phyloP scores from a whole-genome alignment of 2,888 invertebrate species.

The Diloba caeruleocephala region DNA sequence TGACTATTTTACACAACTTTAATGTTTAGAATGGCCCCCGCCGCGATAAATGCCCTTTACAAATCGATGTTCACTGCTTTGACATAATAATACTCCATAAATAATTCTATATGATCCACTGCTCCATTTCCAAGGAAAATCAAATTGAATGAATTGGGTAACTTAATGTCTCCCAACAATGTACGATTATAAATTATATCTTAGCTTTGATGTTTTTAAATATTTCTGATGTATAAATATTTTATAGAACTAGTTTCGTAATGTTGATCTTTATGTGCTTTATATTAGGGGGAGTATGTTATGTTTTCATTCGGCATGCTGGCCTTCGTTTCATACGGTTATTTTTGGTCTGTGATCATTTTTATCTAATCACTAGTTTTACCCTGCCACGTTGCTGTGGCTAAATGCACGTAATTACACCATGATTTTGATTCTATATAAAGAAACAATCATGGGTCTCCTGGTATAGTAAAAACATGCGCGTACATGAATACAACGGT shows the following conservation, averaged over 20 bases:
- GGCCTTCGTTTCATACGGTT: slow-evolving; percentile 23
- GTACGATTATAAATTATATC: slow-evolving; percentile 22
- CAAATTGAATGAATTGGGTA: slow-evolving; percentile 32
- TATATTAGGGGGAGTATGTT: slow-evolving; percentile 27
- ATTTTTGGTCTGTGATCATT: slow-evolving; percentile 24
- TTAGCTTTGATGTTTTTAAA: slow-evolving; percentile 22
- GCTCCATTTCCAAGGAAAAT: slow-evolving; percentile 33
- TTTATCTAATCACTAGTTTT: slow-evolving; percentile 18
- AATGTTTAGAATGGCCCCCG: slow-evolving; percentile 50
- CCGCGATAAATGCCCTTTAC: slow-evolving; percentile 33
- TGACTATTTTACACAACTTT: slow-evolving; percentile 56
- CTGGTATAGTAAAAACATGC: too few relatives aligned
- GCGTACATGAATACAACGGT: too few relatives aligned
- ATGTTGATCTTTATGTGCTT: slow-evolving; percentile 24
- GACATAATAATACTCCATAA: slow-evolving; percentile 43
- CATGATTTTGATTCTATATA: too few relatives aligned
- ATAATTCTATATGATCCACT: slow-evolving; percentile 20
- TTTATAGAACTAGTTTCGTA: slow-evolving; percentile 16
- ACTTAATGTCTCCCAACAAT: slow-evolving; percentile 26
- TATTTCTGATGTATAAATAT: slow-evolving; percentile 10
- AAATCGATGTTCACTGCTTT: slow-evolving; percentile 31
- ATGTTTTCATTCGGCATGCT: slow-evolving; percentile 24
- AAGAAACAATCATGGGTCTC: too few relatives aligned
- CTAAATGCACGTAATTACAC: too few relatives aligned
- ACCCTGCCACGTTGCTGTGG: too few relatives aligned